Evolutionary conservation across 1,140 invertebrate species (phyloP), one percentile per base, ranked within the genome.

Genomic region (Acromyrmex charruanus): DNA sequence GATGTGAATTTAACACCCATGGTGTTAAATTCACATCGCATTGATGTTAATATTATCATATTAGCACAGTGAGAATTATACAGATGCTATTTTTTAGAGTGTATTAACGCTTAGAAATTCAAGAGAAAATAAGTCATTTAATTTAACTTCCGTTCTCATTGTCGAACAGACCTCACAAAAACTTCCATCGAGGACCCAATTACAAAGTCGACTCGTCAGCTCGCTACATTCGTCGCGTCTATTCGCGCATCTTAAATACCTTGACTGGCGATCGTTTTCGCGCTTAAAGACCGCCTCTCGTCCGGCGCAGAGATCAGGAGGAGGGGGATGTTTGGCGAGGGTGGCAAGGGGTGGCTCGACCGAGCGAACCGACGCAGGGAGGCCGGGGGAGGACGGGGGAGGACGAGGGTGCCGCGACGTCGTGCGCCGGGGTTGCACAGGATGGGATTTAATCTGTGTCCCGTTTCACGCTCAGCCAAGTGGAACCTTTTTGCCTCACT

Each of bases 391-490:
- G 35, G 68, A 9, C 28, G 59, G 68, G 71, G 79, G 75, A 69
- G 77, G 77, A 85, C 72, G 82, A 74, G 89, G 90, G 91, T 90
- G 92, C 77, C 91, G 91, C 90, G 92, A 93, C 90, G 90, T 91
- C 89, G 90, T 93, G 91, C 88, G 88, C 90, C 90, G 88, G 88
- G 80, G 80, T 84, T 84, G 80, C 68, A 84, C 88, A 91, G 93
- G 95, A 95, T 95, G 92, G 95, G 94, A 95, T 95, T 95, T 95
- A 95, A 95, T 95, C 94, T 95, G 94, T 95, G 95, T 95, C 93
- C 94, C 94, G 94, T 95, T 95, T 96, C 93, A 95, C 94, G 95
- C 94, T 95, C 93, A 95, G 94, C 94, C 93, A 95, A 95, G 95
- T 94, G 94, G 94, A 95, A 95, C 93, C 95, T 95, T 95, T 95